Evolutionary conservation across 2,888 invertebrate genomes (phyloP).

Genomic region (Polylopha cassiicola): DNA sequence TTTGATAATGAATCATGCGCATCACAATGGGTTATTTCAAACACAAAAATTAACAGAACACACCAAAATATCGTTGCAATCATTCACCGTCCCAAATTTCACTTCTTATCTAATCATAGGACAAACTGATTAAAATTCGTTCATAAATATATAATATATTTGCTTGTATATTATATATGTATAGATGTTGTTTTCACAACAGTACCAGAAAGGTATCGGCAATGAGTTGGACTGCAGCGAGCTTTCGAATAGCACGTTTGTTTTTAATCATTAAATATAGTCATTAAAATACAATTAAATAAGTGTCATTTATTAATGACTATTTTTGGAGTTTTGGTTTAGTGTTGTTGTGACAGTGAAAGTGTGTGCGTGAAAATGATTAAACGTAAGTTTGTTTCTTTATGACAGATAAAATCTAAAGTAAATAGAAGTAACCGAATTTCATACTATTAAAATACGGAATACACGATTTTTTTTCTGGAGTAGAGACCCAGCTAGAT

Average conservation of each 20-base stretch:
- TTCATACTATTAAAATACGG: too few species aligned
- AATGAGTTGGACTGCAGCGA: conserved; percentile 5
- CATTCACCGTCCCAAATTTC: too few species aligned
- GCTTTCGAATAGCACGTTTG: background rate
- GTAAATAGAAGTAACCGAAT: too few species aligned
- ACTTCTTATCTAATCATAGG: too few species aligned
- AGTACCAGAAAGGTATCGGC: conserved; percentile 27
- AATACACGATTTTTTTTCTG: too few species aligned
- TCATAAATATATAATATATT: conserved; percentile 1
- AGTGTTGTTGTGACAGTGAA: background rate
- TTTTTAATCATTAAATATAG: too few species aligned
- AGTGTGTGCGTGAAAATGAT: conserved; percentile 33
- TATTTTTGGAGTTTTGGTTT: background rate
- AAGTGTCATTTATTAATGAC: conserved; percentile 1
- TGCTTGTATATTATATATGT: too few species aligned
- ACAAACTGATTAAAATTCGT: too few species aligned
- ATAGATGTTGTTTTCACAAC: conserved; percentile 27
- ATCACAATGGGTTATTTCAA: background rate
- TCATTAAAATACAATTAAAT: background rate
- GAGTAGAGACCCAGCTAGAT: too few species aligned
- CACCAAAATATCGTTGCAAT: background rate
- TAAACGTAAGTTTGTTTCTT: conserved; percentile 36
- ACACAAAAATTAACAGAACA: background rate
- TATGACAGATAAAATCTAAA: conserved; percentile 1
- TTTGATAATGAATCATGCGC: too few species aligned